Evolutionary conservation across 2,113 vertebrate species (phyloP), one percentile per base, ranked within the genome.

Genomic region (Megalops atlanticus): DNA sequence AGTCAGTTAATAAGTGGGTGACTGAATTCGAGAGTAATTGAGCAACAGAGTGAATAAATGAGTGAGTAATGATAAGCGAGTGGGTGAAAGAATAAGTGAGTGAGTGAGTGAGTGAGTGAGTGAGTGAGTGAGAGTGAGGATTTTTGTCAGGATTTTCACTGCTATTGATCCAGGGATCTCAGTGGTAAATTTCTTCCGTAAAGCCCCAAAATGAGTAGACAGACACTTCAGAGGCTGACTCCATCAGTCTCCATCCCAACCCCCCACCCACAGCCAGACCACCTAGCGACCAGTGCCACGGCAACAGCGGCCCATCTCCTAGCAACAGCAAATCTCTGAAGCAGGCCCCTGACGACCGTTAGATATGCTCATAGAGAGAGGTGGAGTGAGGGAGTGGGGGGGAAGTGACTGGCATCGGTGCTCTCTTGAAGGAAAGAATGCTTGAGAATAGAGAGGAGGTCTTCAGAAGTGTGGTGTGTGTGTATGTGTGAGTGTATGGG

Each of bases 221-320:
- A 2, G 27, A 54, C 35, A n/a, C 3, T 11, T 11, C 43, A 49
- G 14, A 14, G 49, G 2, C 21, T 39, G 52, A 64, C 49, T 14
- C 47, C 52, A 27, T 24, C 52, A n/a, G 24, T 45, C 76, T 85
- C 43, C 69, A 31, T 74, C 18, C 16, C 54, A 43, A 74, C 49
- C 83, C 78, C 78, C 82, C 75, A 76, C 82, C 80, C 82, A 68
- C 81, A 80, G 43, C 76, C 83, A 91, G 90, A 89, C 90, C 92
- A 91, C 92, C 93, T 91, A 93, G 89, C 92, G 85, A 94, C 93
- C 81, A 88, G 77, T 83, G 79, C 91, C 92, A 94, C 88, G 85
- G 94, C 93, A 93, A 95, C 93, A 86, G 85, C 83, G 90, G 90
- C 86, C 89, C 91, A 94, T 95, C 93, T 92, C 93, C 91, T 94